Evolutionary conservation across 2,888 invertebrate genomes (phyloP), one percentile per base, ranked within the genome.

Genomic region (Stictocephala bisonia): DNA sequence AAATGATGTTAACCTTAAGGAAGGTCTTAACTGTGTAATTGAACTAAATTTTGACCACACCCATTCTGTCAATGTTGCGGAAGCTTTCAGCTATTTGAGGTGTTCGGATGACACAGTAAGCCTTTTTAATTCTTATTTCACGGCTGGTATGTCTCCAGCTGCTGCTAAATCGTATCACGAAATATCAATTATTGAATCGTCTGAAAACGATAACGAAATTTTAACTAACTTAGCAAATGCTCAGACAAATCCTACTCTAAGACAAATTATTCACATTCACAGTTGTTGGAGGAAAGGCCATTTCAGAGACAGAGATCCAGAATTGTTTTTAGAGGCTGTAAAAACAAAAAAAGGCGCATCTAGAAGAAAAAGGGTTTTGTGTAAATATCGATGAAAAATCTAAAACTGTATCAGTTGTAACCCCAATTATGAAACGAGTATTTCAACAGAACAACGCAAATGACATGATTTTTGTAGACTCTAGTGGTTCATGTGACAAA

Each of bases 141-240:
- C 35, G 7, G 29, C 31, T 60, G n/a, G 31, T 13, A 60, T 60
- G 31, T 35, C 29, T 60, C 40, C 60, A 31, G 35, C 31, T 60
- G 29, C 60, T 31, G 60, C 15, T 60, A 31, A 60, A 60, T 60
- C 60, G 3, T 31, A 60, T 31, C 31, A 31, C 26, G 40, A 60
- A 31, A 60, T 60, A n/a, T 60, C 35, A 60, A 4, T 60, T 6
- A 31, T 60, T 31, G 60, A 60, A 60, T 58, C 31, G 60, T 31
- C 60, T 15, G 40, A 60, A 60, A 60, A 60, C 13, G 60, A 60
- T 18, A 60, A 60, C 15, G 60, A 60, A 2, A 60, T 60, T 60
- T 31, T 31, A 60, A 60, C 60, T 15, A 60, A 60, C 60, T 60
- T 31, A 60, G 60, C 60, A n/a, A 60, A 60, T 60, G 60, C 60